These are phyloP conservation scores for Isichthys henryi DNA, from an alignment of 2,113 vertebrate genomes.

Conservation along the genomic window DNA sequence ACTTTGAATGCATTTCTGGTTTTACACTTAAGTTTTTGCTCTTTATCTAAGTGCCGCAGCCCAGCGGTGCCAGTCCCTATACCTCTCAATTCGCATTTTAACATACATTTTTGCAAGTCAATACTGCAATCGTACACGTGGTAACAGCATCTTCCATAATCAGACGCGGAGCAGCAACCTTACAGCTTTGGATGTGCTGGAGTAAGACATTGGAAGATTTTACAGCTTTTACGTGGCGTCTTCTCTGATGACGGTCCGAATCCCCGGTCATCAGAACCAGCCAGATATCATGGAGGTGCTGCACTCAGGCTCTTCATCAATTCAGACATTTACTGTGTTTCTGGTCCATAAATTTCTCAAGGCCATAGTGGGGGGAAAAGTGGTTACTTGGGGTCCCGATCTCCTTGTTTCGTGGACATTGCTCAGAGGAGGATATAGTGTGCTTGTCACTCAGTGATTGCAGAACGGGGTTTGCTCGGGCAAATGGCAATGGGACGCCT, in stretches of 20 bases:
- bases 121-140: background rate
- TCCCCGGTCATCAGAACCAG: background rate
- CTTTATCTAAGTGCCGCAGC: background rate
- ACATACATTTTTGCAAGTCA: background rate
- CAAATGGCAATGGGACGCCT: background rate
- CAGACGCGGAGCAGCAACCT: background rate
- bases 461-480: background rate
- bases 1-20: background rate
- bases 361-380: background rate
- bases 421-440: background rate
- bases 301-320: background rate
- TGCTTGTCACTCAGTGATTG: background rate
- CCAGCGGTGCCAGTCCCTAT: background rate
- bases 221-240: background rate
- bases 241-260: background rate
- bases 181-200: background rate
- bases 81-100: background rate
- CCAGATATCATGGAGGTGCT: background rate
- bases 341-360: conserved; percentile 8
- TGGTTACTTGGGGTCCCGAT: background rate
- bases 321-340: background rate
- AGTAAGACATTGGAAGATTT: background rate
- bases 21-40: background rate
- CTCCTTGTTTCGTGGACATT: background rate
- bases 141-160: background rate